Evolutionary conservation across 1,140 invertebrate species (phyloP).

Genomic region (Tetramorium parvispinum): DNA sequence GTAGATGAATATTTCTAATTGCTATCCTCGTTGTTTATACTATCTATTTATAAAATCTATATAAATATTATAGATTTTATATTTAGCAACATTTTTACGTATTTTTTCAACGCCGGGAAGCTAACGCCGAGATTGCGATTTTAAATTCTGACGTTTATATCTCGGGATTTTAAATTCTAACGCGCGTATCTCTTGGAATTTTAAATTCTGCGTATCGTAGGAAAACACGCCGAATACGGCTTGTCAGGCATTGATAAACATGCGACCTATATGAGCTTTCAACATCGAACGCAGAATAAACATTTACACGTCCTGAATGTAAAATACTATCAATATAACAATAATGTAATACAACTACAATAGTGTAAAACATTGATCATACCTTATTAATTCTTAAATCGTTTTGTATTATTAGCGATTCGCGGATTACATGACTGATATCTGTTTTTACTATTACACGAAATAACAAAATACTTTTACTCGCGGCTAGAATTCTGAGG

Average conservation of each 20-base stretch:
- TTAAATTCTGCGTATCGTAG: neutral
- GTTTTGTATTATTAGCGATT: neutral
- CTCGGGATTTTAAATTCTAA: neutral
- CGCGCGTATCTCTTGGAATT: neutral
- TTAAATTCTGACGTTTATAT: neutral
- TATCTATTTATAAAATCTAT: too few relatives aligned
- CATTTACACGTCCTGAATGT: neutral
- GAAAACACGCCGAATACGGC: neutral
- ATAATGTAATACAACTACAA: neutral
- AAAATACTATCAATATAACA: conserved; percentile 16
- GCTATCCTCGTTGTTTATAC: neutral
- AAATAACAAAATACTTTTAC: neutral
- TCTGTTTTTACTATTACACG: neutral
- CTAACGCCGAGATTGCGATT: neutral
- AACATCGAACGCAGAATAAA: neutral
- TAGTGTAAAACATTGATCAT: neutral
- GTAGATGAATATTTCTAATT: neutral
- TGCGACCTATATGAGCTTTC: neutral
- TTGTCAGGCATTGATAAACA: neutral
- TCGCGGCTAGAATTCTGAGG: neutral
- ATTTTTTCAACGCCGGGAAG: neutral
- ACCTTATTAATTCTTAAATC: neutral
- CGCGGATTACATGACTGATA: neutral
- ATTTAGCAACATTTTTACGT: neutral
- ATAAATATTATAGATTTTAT: too few relatives aligned